A percentile compares a stretch with the other conserved stretches of the same genome.
Evolutionary conservation across 1,140 invertebrate species (phyloP).

Genomic region (Hormaphis cornu): DNA sequence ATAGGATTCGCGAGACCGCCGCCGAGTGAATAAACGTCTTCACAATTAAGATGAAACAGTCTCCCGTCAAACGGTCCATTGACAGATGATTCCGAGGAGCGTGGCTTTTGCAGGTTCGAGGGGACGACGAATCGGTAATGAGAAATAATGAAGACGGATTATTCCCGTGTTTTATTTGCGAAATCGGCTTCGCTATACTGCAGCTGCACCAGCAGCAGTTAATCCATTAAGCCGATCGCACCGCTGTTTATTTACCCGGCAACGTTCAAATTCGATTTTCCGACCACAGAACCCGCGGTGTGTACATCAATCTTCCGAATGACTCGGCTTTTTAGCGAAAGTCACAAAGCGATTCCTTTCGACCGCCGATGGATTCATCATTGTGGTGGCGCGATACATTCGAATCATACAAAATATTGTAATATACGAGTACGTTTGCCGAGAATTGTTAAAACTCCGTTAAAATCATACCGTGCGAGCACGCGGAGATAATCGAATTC

Average conservation of each 20-base stretch:
- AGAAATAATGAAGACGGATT: constrained; percentile 27
- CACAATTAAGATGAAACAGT: constrained; percentile 19
- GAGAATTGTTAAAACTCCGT: too few species aligned
- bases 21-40: neutral
- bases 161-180: too few species aligned
- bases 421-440: too few species aligned
- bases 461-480: too few species aligned
- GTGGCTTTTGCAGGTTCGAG: neutral
- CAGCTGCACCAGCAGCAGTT: constrained; percentile 11
- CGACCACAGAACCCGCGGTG: neutral
- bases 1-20: neutral
- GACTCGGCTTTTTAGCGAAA: neutral
- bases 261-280: constrained; percentile 16
- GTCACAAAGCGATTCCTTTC: neutral
- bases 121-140: constrained; percentile 24
- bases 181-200: too few species aligned
- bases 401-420: too few species aligned
- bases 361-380: neutral
- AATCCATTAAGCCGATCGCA: constrained; percentile 10
- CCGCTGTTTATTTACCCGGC: neutral
- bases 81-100: neutral
- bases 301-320: constrained; percentile 17
- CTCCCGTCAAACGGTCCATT: neutral
- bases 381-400: too few species aligned
- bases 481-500: too few species aligned